Percentiles rank a stretch among this genome's conserved stretches.
These are phyloP conservation scores for Ispidina picta DNA, from an alignment of 2,797 vertebrate genomes.

Conservation along the genomic window DNA sequence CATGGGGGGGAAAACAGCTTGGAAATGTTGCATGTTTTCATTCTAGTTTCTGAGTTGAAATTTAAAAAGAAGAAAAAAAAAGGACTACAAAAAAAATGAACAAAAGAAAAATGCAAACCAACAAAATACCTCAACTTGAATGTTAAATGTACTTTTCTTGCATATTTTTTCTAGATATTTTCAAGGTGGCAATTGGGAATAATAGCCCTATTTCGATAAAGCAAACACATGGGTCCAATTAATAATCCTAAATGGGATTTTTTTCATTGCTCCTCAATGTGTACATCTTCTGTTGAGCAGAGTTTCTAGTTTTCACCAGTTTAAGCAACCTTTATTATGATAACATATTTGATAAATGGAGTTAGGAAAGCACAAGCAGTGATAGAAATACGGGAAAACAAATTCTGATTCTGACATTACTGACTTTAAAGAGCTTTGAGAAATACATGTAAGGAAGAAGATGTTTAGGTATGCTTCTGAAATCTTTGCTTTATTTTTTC, in stretches of 20 bases:
- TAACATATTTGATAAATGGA: background rate
- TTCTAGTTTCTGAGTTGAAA: slow-evolving; percentile 28
- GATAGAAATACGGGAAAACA: background rate
- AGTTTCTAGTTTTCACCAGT: background rate
- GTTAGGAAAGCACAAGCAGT: background rate
- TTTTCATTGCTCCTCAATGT: background rate
- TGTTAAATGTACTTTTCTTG: background rate
- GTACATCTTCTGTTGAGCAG: background rate
- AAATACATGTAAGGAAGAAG: background rate
- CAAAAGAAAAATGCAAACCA: background rate
- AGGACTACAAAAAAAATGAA: background rate
- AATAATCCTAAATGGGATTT: background rate
- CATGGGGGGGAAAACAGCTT: slow-evolving; percentile 75
- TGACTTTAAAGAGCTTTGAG: background rate
- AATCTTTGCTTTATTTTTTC: background rate
- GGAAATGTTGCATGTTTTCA: slow-evolving; percentile 73
- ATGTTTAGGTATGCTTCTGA: background rate
- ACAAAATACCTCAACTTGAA: background rate
- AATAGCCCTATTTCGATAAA: slow-evolving; percentile 56
- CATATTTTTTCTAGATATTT: slow-evolving; percentile 36
- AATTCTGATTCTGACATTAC: background rate
- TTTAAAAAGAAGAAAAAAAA: background rate
- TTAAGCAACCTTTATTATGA: background rate
- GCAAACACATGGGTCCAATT: background rate
- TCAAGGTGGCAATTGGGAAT: slow-evolving; percentile 68